A percentile compares a stretch with the other conserved stretches of the same genome.
Evolutionary conservation across 2,797 vertebrate species (phyloP).

Genomic region (Lithobates sylvaticus): DNA sequence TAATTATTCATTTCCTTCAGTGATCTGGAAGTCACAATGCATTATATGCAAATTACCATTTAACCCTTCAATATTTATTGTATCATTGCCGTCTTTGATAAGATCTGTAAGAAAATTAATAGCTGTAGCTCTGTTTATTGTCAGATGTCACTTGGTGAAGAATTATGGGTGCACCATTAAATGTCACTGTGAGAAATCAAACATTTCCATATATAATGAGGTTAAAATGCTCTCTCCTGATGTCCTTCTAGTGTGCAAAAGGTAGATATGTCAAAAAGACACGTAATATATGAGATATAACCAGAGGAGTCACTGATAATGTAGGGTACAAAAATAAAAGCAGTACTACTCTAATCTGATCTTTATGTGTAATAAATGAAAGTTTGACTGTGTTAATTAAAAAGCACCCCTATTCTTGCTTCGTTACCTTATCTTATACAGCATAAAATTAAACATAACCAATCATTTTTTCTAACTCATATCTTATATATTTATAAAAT

Average conservation of each 20-base stretch:
- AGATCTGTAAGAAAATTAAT: slow-evolving; percentile 23
- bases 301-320: not conserved
- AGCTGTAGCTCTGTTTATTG: not conserved
- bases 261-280: not conserved
- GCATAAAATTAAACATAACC: not conserved
- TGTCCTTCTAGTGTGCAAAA: slow-evolving; percentile 3
- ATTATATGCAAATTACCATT: slow-evolving; percentile 33
- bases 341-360: not conserved
- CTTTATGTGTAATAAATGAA: not conserved
- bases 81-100: not conserved
- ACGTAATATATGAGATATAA: not conserved
- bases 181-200: slow-evolving; percentile 25
- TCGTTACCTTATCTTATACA: not conserved
- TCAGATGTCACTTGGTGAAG: slow-evolving; percentile 10
- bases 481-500: not conserved
- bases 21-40: slow-evolving; percentile 10
- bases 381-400: not conserved
- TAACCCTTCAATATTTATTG: slow-evolving; percentile 34
- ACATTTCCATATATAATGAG: slow-evolving; percentile 10
- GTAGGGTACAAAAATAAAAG: not conserved
- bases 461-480: not conserved
- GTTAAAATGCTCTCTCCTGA: not conserved
- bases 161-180: slow-evolving; percentile 8
- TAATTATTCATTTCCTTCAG: slow-evolving; percentile 39
- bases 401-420: not conserved